Percentiles rank a stretch among this genome's conserved stretches.
Evolutionary conservation across 2,797 vertebrate species (phyloP).

Genomic region (Coreius guichenoti): DNA sequence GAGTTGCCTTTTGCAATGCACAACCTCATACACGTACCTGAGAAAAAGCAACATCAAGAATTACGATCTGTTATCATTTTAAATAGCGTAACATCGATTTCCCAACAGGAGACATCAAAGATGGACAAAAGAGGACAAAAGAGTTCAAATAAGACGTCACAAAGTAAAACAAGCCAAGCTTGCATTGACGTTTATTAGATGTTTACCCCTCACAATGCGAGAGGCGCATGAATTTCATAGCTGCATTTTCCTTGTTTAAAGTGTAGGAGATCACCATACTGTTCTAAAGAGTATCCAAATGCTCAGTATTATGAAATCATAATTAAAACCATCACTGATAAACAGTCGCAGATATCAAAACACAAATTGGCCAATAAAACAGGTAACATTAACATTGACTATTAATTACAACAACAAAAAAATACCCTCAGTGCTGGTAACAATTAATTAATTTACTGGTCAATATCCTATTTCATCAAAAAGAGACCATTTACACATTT

Average conservation of each 20-base stretch:
- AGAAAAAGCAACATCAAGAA: conserved; percentile 51
- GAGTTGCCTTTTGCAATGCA: conserved; percentile 44
- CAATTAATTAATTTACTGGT: conserved; percentile 66
- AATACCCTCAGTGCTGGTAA: conserved; percentile 82
- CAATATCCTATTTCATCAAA: conserved; percentile 64
- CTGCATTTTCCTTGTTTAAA: conserved; percentile 83
- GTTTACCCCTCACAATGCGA: conserved; percentile 67
- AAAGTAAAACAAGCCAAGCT: conserved; percentile 65
- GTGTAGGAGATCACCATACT: conserved; percentile 83
- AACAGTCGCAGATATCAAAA: conserved; percentile 74
- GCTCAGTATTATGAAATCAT: conserved; percentile 73
- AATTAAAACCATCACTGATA: conserved; percentile 70
- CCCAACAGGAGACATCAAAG: background rate
- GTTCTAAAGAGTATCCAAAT: conserved; percentile 76
- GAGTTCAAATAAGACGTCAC: conserved; percentile 30
- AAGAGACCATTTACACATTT: conserved; percentile 57
- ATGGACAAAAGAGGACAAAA: conserved; percentile 1
- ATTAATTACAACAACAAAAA: conserved; percentile 59
- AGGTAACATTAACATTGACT: conserved; percentile 72
- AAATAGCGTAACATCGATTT: conserved; percentile 16
- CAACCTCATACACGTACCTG: conserved; percentile 59
- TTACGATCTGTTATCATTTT: background rate
- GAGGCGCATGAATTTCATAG: conserved; percentile 73
- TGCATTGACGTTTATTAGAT: conserved; percentile 64
- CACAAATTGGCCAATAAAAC: conserved; percentile 72